Evolutionary conservation across 2,797 vertebrate genomes (phyloP).

Genomic region (Pogoniulus pusillus): DNA sequence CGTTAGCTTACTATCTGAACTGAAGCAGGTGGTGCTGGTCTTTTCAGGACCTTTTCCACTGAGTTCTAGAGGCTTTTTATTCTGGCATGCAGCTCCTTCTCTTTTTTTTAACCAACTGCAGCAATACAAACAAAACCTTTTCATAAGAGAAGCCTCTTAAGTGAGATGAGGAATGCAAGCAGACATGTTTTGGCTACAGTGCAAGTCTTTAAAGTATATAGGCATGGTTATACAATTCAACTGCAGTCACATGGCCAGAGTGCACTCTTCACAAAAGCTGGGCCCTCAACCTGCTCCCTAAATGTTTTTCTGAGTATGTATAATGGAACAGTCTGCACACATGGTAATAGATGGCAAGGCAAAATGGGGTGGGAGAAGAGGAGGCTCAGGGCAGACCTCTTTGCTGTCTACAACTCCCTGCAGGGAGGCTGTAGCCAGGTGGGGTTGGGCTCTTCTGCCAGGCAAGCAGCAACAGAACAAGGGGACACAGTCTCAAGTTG

Average conservation of each 20-base stretch:
- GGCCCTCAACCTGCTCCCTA: not conserved
- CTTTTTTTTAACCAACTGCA: slow-evolving; percentile 50
- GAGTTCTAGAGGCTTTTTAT: slow-evolving; percentile 1
- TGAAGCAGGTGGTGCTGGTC: slow-evolving; percentile 24
- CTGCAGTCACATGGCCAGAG: slow-evolving; percentile 1
- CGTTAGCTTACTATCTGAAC: slow-evolving; percentile 38
- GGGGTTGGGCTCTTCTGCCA: too few species aligned
- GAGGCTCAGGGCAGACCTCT: too few species aligned
- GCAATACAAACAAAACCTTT: slow-evolving; percentile 72
- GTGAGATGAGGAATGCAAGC: slow-evolving; percentile 72
- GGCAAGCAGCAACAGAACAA: too few species aligned
- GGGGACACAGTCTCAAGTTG: too few species aligned
- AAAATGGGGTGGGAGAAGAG: not conserved
- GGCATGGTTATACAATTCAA: slow-evolving; percentile 49
- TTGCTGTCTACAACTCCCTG: too few species aligned
- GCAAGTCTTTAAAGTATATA: slow-evolving; percentile 60
- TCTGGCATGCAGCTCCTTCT: not conserved
- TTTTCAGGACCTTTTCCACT: slow-evolving; percentile 36
- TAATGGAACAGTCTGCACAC: not conserved
- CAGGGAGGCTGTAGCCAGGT: too few species aligned
- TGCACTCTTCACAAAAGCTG: slow-evolving; percentile 42
- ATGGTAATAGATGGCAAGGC: slow-evolving; percentile 6
- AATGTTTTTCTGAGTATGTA: not conserved
- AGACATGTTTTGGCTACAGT: slow-evolving; percentile 70
- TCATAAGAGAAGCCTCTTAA: slow-evolving; percentile 70